A percentile compares a stretch with the other conserved stretches of the same genome.
These are phyloP conservation scores for Lucilia cuprina DNA, from an alignment of 1,140 invertebrate genomes.

Conservation along the genomic window DNA sequence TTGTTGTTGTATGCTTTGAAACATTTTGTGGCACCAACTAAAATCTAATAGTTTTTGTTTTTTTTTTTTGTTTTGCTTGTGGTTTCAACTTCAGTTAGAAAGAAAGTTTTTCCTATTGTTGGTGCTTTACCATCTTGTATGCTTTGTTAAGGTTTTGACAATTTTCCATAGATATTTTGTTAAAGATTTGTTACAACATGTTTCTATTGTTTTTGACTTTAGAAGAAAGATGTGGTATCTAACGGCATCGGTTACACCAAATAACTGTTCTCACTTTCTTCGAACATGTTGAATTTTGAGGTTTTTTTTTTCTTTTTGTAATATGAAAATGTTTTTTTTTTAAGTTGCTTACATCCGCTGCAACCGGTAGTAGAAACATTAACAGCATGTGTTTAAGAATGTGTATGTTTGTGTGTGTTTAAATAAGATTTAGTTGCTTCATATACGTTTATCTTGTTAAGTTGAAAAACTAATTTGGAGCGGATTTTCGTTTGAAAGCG, in stretches of 20 bases:
- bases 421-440: background rate
- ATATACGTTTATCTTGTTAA: background rate
- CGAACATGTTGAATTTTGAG: background rate
- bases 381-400: no score
- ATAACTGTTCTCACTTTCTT: slow-evolving; percentile 62
- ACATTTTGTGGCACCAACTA: background rate
- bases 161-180: slow-evolving; percentile 31
- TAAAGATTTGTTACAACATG: background rate
- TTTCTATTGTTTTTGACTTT: background rate
- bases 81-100: background rate
- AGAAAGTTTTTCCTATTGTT: slow-evolving; percentile 35
- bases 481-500: background rate
- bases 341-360: background rate
- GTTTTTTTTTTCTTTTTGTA: background rate
- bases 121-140: background rate
- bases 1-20: no score
- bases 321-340: background rate
- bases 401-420: no score
- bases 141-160: slow-evolving; percentile 36
- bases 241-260: slow-evolving; percentile 61
- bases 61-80: background rate
- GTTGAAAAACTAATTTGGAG: background rate
- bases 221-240: slow-evolving; percentile 50
- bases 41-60: background rate
- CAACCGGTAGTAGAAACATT: background rate